phyloP scores from a whole-genome alignment of 1,140 invertebrate species.

The Chironomus tepperi region DNA sequence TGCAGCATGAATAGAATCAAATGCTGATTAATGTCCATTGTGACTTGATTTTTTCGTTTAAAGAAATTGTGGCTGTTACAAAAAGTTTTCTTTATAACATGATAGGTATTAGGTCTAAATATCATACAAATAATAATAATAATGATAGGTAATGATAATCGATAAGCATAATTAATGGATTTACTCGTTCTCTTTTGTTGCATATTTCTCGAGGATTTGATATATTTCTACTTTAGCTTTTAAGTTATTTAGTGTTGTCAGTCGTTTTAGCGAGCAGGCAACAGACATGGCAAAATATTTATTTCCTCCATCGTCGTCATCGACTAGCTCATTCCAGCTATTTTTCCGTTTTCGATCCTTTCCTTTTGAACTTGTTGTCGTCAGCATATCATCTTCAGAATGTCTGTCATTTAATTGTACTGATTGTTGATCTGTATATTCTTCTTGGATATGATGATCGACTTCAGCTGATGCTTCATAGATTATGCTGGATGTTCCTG shows the following conservation, averaged over 20 bases:
- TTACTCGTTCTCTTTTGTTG: not conserved
- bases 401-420: not conserved
- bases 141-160: too few relatives aligned
- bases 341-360: not conserved
- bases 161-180: not conserved
- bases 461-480: not conserved
- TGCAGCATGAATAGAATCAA: too few relatives aligned
- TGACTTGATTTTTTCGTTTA: not conserved
- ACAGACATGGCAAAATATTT: not conserved
- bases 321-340: not conserved
- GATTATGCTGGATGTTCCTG: not conserved
- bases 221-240: not conserved
- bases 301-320: not conserved
- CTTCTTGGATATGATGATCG: not conserved
- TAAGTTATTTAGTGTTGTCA: not conserved
- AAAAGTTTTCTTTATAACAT: too few relatives aligned
- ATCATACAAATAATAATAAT: too few relatives aligned
- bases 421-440: not conserved
- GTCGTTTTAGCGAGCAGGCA: not conserved
- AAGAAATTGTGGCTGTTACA: not conserved
- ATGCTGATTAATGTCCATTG: too few relatives aligned
- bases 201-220: conserved; percentile 17
- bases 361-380: not conserved
- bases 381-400: not conserved
- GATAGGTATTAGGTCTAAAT: too few relatives aligned